Evolutionary conservation across 2,888 invertebrate genomes (phyloP).

Genomic region (Pherbina coryleti): DNA sequence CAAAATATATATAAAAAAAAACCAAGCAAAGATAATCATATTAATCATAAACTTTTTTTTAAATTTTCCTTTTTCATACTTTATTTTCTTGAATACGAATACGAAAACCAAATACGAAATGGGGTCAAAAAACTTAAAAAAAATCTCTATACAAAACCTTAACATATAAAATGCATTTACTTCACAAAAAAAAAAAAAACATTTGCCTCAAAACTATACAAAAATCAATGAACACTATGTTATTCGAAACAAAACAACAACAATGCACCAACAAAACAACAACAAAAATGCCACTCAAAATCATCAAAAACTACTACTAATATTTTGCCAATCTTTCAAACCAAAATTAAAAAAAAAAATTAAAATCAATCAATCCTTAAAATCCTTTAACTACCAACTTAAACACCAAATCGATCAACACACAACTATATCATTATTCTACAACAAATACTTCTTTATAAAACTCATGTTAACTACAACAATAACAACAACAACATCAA

Average conservation of each 20-base stretch:
- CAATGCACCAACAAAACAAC: not conserved
- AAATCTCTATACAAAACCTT: slow-evolving; percentile 41
- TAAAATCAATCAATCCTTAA: slow-evolving; percentile 9
- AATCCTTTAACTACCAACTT: slow-evolving; percentile 29
- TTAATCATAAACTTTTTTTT: slow-evolving; percentile 66
- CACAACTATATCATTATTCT: slow-evolving; percentile 33
- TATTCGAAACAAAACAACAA: not conserved
- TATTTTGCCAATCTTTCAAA: slow-evolving; percentile 14
- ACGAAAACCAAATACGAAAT: slow-evolving; percentile 66
- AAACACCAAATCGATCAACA: slow-evolving; percentile 35
- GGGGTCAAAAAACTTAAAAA: slow-evolving; percentile 59
- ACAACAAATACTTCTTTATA: slow-evolving; percentile 33
- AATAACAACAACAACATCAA: slow-evolving; percentile 64
- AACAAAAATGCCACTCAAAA: slow-evolving; percentile 15
- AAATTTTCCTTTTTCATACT: slow-evolving; percentile 68
- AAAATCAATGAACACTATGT: not conserved
- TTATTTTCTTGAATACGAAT: slow-evolving; percentile 66
- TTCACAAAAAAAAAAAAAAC: slow-evolving; percentile 35
- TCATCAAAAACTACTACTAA: not conserved
- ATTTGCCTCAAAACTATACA: not conserved
- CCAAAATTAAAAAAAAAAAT: slow-evolving; percentile 28
- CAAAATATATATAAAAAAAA: slow-evolving; percentile 35
- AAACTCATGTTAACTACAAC: slow-evolving; percentile 56
- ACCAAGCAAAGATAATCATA: slow-evolving; percentile 63
- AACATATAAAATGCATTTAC: slow-evolving; percentile 39